Evolutionary conservation across 2,113 vertebrate genomes (phyloP), one percentile per base, ranked within the genome.

Genomic region (Alosa alosa): DNA sequence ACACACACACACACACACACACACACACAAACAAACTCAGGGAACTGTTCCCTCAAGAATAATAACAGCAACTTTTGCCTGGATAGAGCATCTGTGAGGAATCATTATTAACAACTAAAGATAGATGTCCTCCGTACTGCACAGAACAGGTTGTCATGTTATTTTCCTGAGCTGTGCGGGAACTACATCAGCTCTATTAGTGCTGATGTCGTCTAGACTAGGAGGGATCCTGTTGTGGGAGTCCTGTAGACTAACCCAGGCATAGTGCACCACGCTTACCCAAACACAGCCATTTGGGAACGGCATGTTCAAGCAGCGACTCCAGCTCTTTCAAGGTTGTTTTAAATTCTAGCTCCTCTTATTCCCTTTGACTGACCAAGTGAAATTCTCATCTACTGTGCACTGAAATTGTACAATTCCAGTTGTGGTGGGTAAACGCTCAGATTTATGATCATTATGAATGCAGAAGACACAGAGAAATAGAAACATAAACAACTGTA

Each of bases 221-320:
- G 20, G 55, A 60, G 55, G 55, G 55, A 18, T 17, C 17, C 52
- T 55, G 52, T 18, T 60, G 55, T 60, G 55, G 22, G 55, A 60
- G 55, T 60, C 55, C 6, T 20, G 18, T 60, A 60, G 55, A 22
- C 55, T 60, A 60, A 60, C 20, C 45, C 49, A 78, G 83, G 47
- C 81, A 84, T 50, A 86, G 41, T 15, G 84, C 46, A 64, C 82
- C 41, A 68, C 81, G 20, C n/a, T 45, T 83, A 82, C 82, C 82
- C 82, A 86, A 86, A 86, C 39, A 6, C 55, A 75, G 45, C 84
- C 36, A 82, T 60, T 82, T 81, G 52, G 75, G 81, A 44, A 86
- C 88, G 82, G 44, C 82, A 39, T n/a, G 75, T 86, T 84, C 83
- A 88, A 8, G 39, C 52, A 82, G 60, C 78, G 81, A 78, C 81